Percentiles rank a stretch among this genome's conserved stretches.
phyloP scores from a whole-genome alignment of 2,113 vertebrate species.

The Nestor notabilis region DNA sequence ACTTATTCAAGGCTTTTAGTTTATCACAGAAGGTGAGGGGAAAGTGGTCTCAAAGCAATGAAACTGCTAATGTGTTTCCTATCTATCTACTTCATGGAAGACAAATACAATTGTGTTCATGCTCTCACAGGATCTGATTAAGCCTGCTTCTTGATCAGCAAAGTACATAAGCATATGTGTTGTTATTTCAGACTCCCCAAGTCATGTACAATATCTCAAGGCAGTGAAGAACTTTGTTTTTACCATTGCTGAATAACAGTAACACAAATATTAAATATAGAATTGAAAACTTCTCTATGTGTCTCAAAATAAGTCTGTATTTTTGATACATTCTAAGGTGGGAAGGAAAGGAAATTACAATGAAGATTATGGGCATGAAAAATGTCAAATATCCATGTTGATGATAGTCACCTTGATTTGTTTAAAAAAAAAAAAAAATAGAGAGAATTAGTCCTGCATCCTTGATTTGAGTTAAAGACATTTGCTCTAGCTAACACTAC shows the following conservation, averaged over 20 bases:
- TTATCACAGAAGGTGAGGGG: background rate
- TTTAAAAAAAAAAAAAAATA: background rate
- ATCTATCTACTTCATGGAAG: background rate
- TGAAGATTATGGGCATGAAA: background rate
- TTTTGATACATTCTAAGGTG: background rate
- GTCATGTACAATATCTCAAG: background rate
- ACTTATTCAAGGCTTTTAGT: background rate
- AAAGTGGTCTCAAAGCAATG: background rate
- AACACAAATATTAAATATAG: background rate
- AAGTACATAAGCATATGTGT: background rate
- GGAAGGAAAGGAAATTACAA: background rate
- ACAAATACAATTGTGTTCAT: background rate
- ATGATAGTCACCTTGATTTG: background rate
- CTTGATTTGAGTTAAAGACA: background rate
- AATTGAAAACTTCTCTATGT: background rate
- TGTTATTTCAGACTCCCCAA: background rate
- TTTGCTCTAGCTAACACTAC: background rate
- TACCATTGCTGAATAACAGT: background rate
- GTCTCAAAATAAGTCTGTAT: background rate
- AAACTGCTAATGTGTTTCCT: background rate
- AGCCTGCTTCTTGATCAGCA: background rate
- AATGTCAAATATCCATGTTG: background rate
- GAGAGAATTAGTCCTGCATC: background rate
- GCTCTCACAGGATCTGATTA: background rate
- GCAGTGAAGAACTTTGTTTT: background rate